Conservation (phyloP, 2,113 vertebrate genomes). For the Cacatua alba region DNA sequence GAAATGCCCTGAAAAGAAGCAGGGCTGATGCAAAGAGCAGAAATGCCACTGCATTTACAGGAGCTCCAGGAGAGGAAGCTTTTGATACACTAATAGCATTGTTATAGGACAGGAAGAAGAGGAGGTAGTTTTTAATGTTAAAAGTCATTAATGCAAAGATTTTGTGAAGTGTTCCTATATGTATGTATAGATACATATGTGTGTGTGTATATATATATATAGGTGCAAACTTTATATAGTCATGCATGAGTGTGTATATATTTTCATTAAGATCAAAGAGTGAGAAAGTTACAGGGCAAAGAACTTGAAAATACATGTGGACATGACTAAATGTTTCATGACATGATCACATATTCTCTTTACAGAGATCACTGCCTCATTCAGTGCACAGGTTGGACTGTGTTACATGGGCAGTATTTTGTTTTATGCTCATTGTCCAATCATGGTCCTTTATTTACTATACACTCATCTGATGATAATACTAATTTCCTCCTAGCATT, state of each 20-base stretch:
- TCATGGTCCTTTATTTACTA: neutral
- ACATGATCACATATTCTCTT: neutral
- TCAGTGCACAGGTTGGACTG: neutral
- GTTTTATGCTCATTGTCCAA: neutral
- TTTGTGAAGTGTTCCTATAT: neutral
- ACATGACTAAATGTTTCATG: neutral
- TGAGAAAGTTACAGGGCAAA: neutral
- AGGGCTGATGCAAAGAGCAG: neutral
- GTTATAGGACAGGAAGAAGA: neutral
- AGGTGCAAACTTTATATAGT: neutral
- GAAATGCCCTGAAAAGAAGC: neutral
- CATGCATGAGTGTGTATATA: neutral
- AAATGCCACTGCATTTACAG: neutral
- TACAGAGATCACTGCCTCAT: neutral
- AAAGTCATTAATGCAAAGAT: neutral
- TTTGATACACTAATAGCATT: neutral
- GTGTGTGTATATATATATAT: neutral
- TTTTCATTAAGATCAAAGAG: neutral
- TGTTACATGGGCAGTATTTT: neutral
- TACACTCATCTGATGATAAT: neutral
- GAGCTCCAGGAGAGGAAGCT: neutral
- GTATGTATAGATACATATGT: neutral
- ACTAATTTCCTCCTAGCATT: neutral
- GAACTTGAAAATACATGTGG: neutral
- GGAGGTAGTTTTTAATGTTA: neutral